phyloP scores from a whole-genome alignment of 2,113 vertebrate genomes.

The Malaclemys terrapin region DNA sequence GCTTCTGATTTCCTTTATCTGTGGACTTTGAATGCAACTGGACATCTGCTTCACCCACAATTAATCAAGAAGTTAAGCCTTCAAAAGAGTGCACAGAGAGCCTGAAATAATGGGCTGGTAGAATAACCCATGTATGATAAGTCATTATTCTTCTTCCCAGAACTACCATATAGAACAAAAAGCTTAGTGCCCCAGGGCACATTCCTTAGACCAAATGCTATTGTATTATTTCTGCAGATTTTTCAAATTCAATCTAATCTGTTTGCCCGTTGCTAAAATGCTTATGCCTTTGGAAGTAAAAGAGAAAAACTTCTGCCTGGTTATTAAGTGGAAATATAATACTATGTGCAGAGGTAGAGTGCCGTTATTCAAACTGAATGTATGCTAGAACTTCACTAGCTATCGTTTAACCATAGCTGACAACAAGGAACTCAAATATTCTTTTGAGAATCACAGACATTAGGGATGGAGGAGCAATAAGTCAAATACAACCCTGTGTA shows the following conservation, averaged over 20 bases:
- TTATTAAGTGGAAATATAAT: not conserved
- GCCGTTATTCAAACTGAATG: not conserved
- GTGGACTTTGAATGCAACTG: not conserved
- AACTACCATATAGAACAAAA: not conserved
- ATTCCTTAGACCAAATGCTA: not conserved
- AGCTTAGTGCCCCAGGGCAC: not conserved
- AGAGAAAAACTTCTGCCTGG: not conserved
- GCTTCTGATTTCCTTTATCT: not conserved
- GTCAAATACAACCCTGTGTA: not conserved
- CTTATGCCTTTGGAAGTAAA: not conserved
- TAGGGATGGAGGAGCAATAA: not conserved
- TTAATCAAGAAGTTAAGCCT: slow-evolving; percentile 9
- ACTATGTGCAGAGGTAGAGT: not conserved
- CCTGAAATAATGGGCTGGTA: fast-evolving
- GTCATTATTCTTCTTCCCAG: not conserved
- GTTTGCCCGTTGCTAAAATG: not conserved
- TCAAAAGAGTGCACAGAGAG: not conserved
- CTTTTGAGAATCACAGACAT: not conserved
- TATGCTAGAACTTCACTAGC: not conserved
- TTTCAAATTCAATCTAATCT: not conserved
- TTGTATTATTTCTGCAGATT: not conserved
- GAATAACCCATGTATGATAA: not conserved
- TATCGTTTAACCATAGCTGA: not conserved
- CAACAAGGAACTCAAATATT: not conserved
- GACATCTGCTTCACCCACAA: not conserved